Base-by-base conservation (phyloP, 2,888 invertebrate genomes). In the Agrochola litura region DNA sequence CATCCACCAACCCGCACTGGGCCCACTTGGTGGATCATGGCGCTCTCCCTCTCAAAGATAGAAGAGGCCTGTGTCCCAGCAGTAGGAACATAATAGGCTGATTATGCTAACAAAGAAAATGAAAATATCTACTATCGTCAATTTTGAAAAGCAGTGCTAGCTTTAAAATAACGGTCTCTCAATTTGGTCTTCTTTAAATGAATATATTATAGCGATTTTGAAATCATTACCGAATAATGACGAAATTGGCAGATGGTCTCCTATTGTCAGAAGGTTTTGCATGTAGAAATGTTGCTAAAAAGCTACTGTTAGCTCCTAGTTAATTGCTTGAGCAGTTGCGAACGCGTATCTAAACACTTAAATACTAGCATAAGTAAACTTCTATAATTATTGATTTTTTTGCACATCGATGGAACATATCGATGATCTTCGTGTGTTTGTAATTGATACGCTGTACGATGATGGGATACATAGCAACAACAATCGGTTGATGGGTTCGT, bases 281-380 rank as follows among this genome's bases (percentile, higher is more conserved):
- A 87, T 88, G 82, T 81, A 72, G 41, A 76, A 78, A 77, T 68
- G 52, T 65, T 72, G 52, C 52, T 67, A 65, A 66, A 61, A 77
- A 76, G 86, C 88, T 87, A 82, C 89, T 81, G 89, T 85, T 25
- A 80, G 86, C 89, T 89, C 65, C 89, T 79, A 79, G 65, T 54
- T 87, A 87, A 88, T 85, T 83, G 80, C 66, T 16, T 65, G 10
- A 61, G 56, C 77, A 76, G 54, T 85, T 82, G 73, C 83, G 52
- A 71, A 82, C 76, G 83, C 88, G 89, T 87, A 73, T 65, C 89
- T 86, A 88, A 88, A 83, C 25, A 76, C 56, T 76, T 88, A 88
- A 88, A 88, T 79, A 84, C 84, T 73, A 30, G 8, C 49, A 3
- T 68, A 60, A 56, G 71, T 78, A 77, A 83, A 86, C 73, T 65